A percentile compares a stretch with the other conserved stretches of the same genome.
These are phyloP conservation scores for Sylvia atricapilla DNA, from an alignment of 2,113 vertebrate species.

Conservation along the genomic window DNA sequence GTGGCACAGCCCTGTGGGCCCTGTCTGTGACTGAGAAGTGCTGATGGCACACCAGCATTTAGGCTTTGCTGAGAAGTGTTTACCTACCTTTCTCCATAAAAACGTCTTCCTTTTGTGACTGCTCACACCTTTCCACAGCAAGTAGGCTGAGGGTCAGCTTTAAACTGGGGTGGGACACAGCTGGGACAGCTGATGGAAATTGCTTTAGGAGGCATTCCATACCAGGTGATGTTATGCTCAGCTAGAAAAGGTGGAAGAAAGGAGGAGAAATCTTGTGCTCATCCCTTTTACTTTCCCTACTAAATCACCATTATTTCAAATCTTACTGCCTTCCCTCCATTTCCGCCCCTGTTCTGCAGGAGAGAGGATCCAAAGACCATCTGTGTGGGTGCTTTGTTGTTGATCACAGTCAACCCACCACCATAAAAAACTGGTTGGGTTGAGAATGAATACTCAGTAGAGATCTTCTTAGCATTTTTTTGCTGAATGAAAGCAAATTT, in stretches of 20 bases:
- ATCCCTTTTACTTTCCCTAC: background rate
- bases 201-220: background rate
- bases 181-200: background rate
- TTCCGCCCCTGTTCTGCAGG: background rate
- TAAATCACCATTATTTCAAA: background rate
- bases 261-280: background rate
- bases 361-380: fast-evolving
- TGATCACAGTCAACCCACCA: background rate
- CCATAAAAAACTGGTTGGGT: background rate
- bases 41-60: fast-evolving
- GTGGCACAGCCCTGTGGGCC: background rate
- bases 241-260: background rate
- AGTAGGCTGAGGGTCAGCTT: background rate
- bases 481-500: background rate
- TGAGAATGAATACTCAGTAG: background rate
- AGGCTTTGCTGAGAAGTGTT: background rate
- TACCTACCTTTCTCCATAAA: background rate
- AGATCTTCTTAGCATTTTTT: background rate
- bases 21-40: background rate
- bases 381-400: background rate
- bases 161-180: background rate
- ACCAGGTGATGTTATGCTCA: background rate
- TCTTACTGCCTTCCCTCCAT: background rate
- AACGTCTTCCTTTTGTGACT: background rate
- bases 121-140: fast-evolving